phyloP scores from a whole-genome alignment of 2,113 vertebrate genomes.

The Tiliqua scincoides region DNA sequence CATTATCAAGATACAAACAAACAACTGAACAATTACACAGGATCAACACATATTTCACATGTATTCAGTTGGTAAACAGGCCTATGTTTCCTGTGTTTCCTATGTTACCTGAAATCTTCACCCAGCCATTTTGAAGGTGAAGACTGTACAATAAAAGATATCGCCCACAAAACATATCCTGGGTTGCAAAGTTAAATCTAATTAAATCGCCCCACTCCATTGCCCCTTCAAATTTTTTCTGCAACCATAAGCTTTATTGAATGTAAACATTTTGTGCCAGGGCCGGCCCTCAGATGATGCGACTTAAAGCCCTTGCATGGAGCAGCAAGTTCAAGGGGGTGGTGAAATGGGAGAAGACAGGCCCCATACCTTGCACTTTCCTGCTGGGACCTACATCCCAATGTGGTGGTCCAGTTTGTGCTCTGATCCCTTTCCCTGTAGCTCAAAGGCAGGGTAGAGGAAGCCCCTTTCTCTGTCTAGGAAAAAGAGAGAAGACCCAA shows the following conservation, averaged over 20 bases:
- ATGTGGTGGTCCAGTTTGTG: too few species aligned
- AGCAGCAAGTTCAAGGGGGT: too few species aligned
- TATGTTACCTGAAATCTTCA: not conserved
- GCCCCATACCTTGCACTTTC: too few species aligned
- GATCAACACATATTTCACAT: not conserved
- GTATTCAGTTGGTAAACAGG: not conserved
- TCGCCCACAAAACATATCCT: not conserved
- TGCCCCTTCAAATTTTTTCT: not conserved
- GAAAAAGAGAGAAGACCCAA: too few species aligned
- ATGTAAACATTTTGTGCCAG: not conserved
- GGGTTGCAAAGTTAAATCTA: not conserved
- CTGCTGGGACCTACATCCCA: too few species aligned
- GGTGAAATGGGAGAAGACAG: too few species aligned
- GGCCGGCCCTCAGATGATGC: too few species aligned
- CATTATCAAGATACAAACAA: not conserved
- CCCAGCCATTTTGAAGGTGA: not conserved
- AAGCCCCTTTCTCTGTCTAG: too few species aligned
- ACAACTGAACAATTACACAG: not conserved
- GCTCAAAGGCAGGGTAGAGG: too few species aligned
- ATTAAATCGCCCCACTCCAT: not conserved
- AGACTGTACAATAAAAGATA: not conserved
- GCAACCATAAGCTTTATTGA: not conserved
- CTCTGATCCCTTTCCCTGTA: too few species aligned
- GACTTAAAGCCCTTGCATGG: not conserved
- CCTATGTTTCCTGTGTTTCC: too few species aligned